Evolutionary conservation across 2,797 vertebrate species (phyloP).

Genomic region (Takifugu rubripes): DNA sequence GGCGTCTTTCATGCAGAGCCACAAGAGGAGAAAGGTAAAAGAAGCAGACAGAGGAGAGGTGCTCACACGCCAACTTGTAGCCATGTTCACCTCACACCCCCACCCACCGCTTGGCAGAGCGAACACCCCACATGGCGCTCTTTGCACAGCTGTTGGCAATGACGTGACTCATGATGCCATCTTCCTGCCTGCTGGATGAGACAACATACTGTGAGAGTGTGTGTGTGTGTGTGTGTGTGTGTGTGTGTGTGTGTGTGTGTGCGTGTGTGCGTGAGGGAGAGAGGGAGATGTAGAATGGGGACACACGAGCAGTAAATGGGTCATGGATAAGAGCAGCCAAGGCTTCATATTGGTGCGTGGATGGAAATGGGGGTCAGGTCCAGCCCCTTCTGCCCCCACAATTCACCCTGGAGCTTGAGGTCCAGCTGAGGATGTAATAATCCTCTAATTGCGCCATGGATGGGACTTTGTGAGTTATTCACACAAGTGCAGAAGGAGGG

Average conservation of each 20-base stretch:
- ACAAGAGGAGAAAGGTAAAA: slow-evolving; percentile 34
- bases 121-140: slow-evolving; percentile 60
- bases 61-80: slow-evolving; percentile 40
- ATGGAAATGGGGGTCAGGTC: slow-evolving; percentile 33
- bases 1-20: slow-evolving; percentile 50
- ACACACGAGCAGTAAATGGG: slow-evolving; percentile 63
- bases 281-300: slow-evolving; percentile 13
- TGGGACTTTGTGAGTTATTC: slow-evolving; percentile 69
- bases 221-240: slow-evolving; percentile 14
- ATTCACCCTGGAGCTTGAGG: slow-evolving; percentile 56
- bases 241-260: slow-evolving; percentile 17
- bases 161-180: slow-evolving; percentile 66
- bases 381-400: slow-evolving; percentile 34
- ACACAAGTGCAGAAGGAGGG: slow-evolving; percentile 49
- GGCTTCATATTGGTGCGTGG: slow-evolving; percentile 40
- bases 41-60: slow-evolving; percentile 48
- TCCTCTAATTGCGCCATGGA: slow-evolving; percentile 71
- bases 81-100: slow-evolving; percentile 26
- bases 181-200: slow-evolving; percentile 54
- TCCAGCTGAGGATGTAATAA: slow-evolving; percentile 70
- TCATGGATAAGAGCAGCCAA: slow-evolving; percentile 63
- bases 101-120: slow-evolving; percentile 48
- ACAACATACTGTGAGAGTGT: slow-evolving; percentile 11
- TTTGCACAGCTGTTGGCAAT: slow-evolving; percentile 69
- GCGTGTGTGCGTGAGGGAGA: slow-evolving; percentile 24